Evolutionary conservation across 2,113 vertebrate species (phyloP), one percentile per base, ranked within the genome.

Genomic region (Cololabis saira): DNA sequence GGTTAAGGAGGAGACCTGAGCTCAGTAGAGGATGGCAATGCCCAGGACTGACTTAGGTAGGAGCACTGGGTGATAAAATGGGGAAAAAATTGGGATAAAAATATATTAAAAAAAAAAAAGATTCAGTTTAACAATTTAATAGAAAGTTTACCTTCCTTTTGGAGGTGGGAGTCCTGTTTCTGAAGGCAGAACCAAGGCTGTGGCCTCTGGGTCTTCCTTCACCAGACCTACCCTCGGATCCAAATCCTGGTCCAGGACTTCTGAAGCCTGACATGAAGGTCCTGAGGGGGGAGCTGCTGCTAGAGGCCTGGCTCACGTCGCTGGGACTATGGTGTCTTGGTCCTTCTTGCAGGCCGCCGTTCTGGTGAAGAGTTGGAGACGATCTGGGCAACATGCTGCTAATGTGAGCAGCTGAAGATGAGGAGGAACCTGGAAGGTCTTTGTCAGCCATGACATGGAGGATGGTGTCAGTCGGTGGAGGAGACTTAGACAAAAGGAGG

Each of bases 111-210:
- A n/a, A n/a, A n/a, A n/a, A n/a, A n/a, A n/a, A n/a, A n/a, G n/a
- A 16, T 47, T 6, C 8, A 10, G n/a, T 47, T 5, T 47, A n/a
- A 11, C 2, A 10, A 47, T 47, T n/a, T 47, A 15, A n/a, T n/a
- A n/a, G 7, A 17, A 56, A 14, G 8, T 2, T 52, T 80, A 81
- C 84, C 81, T 70, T 78, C 27, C 1, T 74, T 17, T n/a, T 47
- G 14, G 53, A 47, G 2, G 33, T 44, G 1, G 1, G 21, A 24
- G 63, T 16, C 60, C 69, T 77, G 27, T 22, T 71, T 5, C 51
- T 62, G 37, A 55, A 67, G 27, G 53, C 30, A n/a, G 71, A 78
- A 3, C 64, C 14, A 0, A 76, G 37, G 41, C 80, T 82, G 33
- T 68, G 73, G 52, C 55, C 66, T 14, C 47, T 12, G 2, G 73